Percentiles rank a stretch among this genome's conserved stretches.
phyloP scores from a whole-genome alignment of 1,140 invertebrate genomes.

The Cherax destructor region DNA sequence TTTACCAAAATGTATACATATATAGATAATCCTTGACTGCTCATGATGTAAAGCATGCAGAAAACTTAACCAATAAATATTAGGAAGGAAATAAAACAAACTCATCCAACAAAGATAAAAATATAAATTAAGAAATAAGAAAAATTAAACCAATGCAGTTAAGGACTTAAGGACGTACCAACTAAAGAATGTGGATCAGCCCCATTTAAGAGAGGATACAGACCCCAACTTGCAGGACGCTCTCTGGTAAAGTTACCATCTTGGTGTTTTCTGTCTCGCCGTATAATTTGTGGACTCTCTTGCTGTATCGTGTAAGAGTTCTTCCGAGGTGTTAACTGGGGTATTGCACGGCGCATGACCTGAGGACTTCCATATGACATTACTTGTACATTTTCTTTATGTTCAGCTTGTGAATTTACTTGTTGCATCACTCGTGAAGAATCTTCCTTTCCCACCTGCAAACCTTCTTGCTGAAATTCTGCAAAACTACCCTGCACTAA shows the following conservation, averaged over 20 bases:
- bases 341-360: conserved; percentile 6
- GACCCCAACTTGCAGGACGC: conserved; percentile 62
- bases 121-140: not conserved
- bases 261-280: conserved; percentile 47
- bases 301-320: not conserved
- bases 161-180: conserved; percentile 60
- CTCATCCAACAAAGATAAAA: too few species aligned
- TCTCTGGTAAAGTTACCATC: conserved; percentile 18
- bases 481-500: not conserved
- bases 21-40: too few species aligned
- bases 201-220: conserved; percentile 59
- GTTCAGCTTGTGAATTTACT: not conserved
- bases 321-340: not conserved
- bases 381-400: not conserved
- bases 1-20: too few species aligned
- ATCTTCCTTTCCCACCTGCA: not conserved
- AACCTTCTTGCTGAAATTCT: not conserved
- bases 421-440: not conserved
- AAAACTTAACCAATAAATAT: too few species aligned
- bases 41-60: too few species aligned
- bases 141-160: not conserved
- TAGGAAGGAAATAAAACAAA: too few species aligned
- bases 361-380: not conserved
- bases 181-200: conserved; percentile 58
- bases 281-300: conserved; percentile 7